Conservation (phyloP, 2,113 vertebrate genomes). For the Eptesicus fuscus region DNA sequence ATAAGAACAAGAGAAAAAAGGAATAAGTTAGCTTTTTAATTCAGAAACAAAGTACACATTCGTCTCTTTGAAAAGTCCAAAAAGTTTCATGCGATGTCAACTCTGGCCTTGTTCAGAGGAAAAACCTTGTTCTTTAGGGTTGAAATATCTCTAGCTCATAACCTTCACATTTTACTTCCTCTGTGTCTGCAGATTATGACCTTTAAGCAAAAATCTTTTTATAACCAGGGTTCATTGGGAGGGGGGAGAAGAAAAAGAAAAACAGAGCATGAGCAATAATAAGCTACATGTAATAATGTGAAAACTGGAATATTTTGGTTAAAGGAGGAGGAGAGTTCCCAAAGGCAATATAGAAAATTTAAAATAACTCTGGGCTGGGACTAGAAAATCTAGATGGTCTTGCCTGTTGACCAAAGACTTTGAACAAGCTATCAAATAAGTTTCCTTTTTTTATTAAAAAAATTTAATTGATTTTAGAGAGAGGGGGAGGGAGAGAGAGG, state of each 20-base stretch:
- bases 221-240: not conserved
- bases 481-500: no score
- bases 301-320: not conserved
- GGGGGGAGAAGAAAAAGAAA: not conserved
- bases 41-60: not conserved
- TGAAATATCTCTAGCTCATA: slow-evolving; percentile 48
- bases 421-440: not conserved
- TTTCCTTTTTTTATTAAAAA: not conserved
- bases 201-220: slow-evolving; percentile 22
- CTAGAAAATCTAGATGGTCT: not conserved
- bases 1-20: not conserved
- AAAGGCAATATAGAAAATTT: not conserved
- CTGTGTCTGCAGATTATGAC: not conserved
- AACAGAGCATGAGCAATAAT: not conserved
- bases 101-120: slow-evolving; percentile 65
- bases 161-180: slow-evolving; percentile 60
- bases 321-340: not conserved
- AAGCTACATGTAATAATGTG: not conserved
- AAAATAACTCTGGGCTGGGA: not conserved
- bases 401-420: not conserved
- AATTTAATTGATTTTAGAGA: no score
- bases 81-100: not conserved
- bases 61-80: slow-evolving; percentile 21
- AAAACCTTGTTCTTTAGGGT: slow-evolving; percentile 55
- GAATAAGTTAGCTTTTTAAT: not conserved